phyloP scores from a whole-genome alignment of 1,140 invertebrate genomes.

The Physella acuta region DNA sequence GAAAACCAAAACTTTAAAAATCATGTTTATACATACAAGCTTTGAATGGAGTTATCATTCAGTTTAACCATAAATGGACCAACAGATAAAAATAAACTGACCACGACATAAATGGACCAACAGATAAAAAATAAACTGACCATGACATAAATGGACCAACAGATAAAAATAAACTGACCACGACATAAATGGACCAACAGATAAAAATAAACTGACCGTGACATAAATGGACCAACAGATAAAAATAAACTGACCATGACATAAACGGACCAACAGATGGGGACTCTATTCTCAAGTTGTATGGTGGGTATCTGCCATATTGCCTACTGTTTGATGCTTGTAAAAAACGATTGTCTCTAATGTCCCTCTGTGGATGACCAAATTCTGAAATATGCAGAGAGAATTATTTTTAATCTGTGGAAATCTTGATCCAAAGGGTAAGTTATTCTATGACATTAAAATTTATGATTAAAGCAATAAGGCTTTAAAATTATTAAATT shows the following conservation, averaged over 20 bases:
- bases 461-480: too few species aligned
- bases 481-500: too few species aligned
- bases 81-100: neutral
- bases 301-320: slow-evolving; percentile 27
- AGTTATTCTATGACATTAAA: too few species aligned
- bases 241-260: slow-evolving; percentile 19
- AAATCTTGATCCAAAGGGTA: too few species aligned
- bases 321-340: slow-evolving; percentile 23
- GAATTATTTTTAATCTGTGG: too few species aligned
- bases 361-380: slow-evolving; percentile 29
- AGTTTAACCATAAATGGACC: neutral
- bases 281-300: slow-evolving; percentile 32
- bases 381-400: slow-evolving; percentile 26
- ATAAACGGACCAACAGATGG: slow-evolving; percentile 24
- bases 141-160: neutral
- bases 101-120: slow-evolving; percentile 25
- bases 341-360: slow-evolving; percentile 26
- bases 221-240: neutral
- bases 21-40: neutral
- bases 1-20: neutral
- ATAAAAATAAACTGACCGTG: neutral
- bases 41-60: neutral
- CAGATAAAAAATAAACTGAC: neutral
- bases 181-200: neutral
- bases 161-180: neutral